A percentile compares a stretch with the other conserved stretches of the same genome.
Conservation (phyloP, 92 coral and sea anemone species). For the Isaurus tuberculatus region DNA sequence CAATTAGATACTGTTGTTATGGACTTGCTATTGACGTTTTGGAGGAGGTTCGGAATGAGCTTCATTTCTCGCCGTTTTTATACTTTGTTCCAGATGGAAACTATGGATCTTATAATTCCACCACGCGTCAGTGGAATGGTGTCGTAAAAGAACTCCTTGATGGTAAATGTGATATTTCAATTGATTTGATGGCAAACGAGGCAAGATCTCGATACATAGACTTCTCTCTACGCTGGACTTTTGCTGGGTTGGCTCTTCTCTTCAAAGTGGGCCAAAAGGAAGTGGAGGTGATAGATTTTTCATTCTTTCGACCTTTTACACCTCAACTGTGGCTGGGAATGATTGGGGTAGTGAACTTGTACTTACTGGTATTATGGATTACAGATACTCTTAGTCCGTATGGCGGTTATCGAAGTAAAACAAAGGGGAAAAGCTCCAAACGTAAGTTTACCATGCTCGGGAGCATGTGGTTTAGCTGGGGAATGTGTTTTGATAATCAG, state of each 20-base stretch:
- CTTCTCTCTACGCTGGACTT: constrained; percentile 88
- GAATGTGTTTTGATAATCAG: constrained; percentile 91
- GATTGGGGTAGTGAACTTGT: constrained; percentile 77
- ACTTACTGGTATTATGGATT: constrained; percentile 69
- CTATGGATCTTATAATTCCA: constrained; percentile 82
- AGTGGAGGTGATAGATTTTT: constrained; percentile 72
- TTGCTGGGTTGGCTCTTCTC: constrained; percentile 84
- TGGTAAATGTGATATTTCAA: constrained; percentile 79
- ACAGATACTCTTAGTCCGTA: constrained; percentile 81
- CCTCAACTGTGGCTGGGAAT: constrained; percentile 79
- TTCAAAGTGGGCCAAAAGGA: constrained; percentile 87
- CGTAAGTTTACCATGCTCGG: constrained; percentile 71
- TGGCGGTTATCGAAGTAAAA: constrained; percentile 57
- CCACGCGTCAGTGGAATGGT: constrained; percentile 80
- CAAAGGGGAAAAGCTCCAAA: constrained; percentile 33
- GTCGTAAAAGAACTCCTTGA: constrained; percentile 71
- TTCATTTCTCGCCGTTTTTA: constrained; percentile 79
- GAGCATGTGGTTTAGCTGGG: constrained; percentile 96
- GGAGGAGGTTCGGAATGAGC: constrained; percentile 70
- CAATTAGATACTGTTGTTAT: constrained; percentile 74
- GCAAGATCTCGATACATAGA: constrained; percentile 87
- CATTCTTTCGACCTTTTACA: constrained; percentile 82
- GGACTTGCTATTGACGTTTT: constrained; percentile 88
- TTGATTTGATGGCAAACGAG: constrained; percentile 89
- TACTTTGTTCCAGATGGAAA: constrained; percentile 91